Base-by-base conservation (phyloP, 1,140 invertebrate species). In the Matsumurasca onukii region DNA sequence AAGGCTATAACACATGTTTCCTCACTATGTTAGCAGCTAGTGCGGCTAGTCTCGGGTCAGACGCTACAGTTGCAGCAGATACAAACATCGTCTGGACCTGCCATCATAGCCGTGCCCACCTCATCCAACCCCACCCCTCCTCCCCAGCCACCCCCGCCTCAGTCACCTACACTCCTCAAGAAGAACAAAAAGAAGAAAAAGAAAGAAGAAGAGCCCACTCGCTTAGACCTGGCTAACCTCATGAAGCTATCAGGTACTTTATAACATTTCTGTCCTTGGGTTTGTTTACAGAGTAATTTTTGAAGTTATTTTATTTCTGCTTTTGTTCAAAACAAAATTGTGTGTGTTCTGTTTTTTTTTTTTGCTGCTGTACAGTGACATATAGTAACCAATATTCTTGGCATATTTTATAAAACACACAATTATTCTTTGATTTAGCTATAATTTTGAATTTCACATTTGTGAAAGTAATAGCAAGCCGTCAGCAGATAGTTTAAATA, bases 211-310 rank as follows among this genome's bases (percentile, higher is more conserved):
- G 84, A 84, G 64, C 78, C 80, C 55, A 79, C 80, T 2, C 80
- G 81, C 65, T 71, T 85, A 22, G 83, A 85, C 73, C 76, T 85
- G 61, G 82, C 82, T 31, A 84, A 81, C 74, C 81, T 85, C 22
- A 85, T 85, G 77, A 84, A 84, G 73, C 80, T 85, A 67, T 84
- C 83, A 1, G 83, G 83, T 69, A 81, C 34, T 9, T 17, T 39
- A 39, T 39, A 39, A 39, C 34, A 9, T 39, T 39, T 17, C 5
- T 17, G 5, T 39, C 34, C 34, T 39, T n/a, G n/a, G n/a, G n/a
- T n/a, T n/a, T n/a, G n/a, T n/a, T n/a, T n/a, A n/a, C n/a, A n/a
- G n/a, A n/a, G n/a, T n/a, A n/a, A n/a, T n/a, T n/a, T n/a, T n/a
- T n/a, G n/a, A n/a, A n/a, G n/a, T n/a, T 45, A n/a, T 45, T 12